Conservation (phyloP, 2,113 vertebrate genomes). For the Eleginops maclovinus region DNA sequence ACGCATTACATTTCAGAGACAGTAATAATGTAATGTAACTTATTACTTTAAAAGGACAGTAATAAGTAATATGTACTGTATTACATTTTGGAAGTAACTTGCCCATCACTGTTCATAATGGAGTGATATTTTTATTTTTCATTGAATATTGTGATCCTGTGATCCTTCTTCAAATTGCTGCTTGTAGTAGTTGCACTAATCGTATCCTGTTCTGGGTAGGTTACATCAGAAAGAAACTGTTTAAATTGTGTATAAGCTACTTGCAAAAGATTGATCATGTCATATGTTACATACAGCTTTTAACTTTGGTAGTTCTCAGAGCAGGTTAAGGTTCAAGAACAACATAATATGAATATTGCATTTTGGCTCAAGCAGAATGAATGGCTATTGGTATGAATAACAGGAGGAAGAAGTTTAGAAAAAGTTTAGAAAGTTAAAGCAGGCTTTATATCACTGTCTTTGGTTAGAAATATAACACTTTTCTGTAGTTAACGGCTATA, state of each 20-base stretch:
- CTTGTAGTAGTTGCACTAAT: neutral
- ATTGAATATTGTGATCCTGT: neutral
- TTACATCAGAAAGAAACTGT: neutral
- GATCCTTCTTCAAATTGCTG: neutral
- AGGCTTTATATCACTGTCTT: neutral
- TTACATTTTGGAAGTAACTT: no score
- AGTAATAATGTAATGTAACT: no score
- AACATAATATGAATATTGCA: slow-evolving; percentile 1
- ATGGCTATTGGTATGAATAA: slow-evolving; percentile 1
- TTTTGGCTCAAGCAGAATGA: neutral
- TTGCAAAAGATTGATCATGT: neutral
- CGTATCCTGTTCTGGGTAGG: neutral
- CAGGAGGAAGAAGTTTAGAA: neutral
- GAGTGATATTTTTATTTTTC: neutral
- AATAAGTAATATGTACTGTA: no score
- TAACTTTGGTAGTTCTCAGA: neutral
- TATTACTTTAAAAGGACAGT: no score
- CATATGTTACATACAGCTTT: neutral
- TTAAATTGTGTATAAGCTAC: neutral
- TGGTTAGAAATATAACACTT: neutral
- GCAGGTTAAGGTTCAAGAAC: slow-evolving; percentile 9
- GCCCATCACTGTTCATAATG: neutral
- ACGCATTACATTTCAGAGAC: no score
- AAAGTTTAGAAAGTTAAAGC: neutral
- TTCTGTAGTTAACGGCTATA: neutral